A percentile compares a stretch with the other conserved stretches of the same genome.
Evolutionary conservation across 1,140 invertebrate genomes (phyloP).

Genomic region (Drosophila ogumai): DNA sequence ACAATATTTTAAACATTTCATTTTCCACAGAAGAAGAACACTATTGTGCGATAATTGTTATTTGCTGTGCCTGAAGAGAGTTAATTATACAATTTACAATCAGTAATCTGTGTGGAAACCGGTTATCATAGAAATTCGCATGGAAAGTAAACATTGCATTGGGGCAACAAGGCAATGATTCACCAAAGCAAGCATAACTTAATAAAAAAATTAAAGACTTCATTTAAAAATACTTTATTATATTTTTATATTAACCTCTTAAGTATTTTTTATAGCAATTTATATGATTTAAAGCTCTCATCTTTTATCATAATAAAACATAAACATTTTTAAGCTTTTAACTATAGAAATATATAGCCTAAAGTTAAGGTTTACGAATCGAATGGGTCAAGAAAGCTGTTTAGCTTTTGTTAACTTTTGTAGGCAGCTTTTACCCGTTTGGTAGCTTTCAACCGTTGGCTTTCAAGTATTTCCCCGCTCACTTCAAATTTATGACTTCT

Average conservation of each 20-base stretch:
- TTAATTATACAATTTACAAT: slow-evolving; percentile 19
- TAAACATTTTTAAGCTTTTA: neutral
- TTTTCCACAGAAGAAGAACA: neutral
- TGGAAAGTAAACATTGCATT: slow-evolving; percentile 10
- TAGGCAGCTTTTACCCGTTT: slow-evolving; percentile 4
- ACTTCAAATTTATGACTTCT: slow-evolving; percentile 74
- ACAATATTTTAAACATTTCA: neutral
- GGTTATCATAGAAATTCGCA: slow-evolving; percentile 8
- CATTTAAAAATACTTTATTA: neutral
- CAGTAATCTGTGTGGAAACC: slow-evolving; percentile 5
- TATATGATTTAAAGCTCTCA: neutral
- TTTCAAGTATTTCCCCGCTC: slow-evolving; percentile 50
- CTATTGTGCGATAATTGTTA: neutral
- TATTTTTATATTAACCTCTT: neutral
- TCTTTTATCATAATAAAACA: neutral
- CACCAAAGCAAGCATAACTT: neutral
- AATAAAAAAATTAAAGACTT: neutral
- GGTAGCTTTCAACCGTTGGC: slow-evolving; percentile 3
- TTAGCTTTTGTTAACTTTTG: slow-evolving; percentile 1
- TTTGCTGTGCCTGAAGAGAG: neutral
- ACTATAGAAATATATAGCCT: neutral
- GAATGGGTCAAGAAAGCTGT: neutral
- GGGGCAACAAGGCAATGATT: neutral
- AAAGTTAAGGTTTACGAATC: neutral
- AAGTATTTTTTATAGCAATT: neutral